Conservation (phyloP, 2,113 vertebrate genomes). For the Megaleporinus macrocephalus region DNA sequence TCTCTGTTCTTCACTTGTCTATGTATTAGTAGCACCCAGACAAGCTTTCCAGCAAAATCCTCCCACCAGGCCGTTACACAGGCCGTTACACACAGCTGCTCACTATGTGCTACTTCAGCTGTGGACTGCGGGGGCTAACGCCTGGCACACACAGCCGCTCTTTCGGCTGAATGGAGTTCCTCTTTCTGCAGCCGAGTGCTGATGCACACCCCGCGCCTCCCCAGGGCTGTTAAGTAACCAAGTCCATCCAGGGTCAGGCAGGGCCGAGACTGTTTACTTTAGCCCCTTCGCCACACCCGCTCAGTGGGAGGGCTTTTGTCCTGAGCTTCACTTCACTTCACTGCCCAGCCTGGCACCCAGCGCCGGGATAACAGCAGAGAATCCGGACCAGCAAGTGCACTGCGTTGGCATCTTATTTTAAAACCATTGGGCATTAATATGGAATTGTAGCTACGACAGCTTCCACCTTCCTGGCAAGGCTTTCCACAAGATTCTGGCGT, state of each 20-base stretch:
- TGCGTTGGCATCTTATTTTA: no score
- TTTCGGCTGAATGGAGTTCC: conserved; percentile 1
- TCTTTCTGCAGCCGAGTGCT: background rate
- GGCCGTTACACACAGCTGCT: conserved; percentile 1
- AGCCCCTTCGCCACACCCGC: conserved; percentile 23
- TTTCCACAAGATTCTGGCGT: no score
- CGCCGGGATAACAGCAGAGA: conserved; percentile 13
- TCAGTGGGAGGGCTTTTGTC: conserved; percentile 47
- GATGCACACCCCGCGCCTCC: conserved; percentile 6
- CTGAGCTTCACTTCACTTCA: conserved; percentile 24
- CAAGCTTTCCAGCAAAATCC: background rate
- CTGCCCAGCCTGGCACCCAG: conserved; percentile 31
- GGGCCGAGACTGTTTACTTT: conserved; percentile 26
- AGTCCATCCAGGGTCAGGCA: conserved; percentile 34
- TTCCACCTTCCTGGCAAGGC: no score
- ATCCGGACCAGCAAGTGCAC: background rate
- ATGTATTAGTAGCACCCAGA: background rate
- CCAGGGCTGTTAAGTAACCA: conserved; percentile 30
- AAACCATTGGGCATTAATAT: no score
- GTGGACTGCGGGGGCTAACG: background rate
- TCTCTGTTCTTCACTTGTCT: background rate
- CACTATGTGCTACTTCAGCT: background rate
- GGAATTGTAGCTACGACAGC: no score
- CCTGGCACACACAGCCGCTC: background rate
- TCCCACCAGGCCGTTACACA: background rate